phyloP scores from a whole-genome alignment of 2,113 vertebrate species.

The Chionis minor region DNA sequence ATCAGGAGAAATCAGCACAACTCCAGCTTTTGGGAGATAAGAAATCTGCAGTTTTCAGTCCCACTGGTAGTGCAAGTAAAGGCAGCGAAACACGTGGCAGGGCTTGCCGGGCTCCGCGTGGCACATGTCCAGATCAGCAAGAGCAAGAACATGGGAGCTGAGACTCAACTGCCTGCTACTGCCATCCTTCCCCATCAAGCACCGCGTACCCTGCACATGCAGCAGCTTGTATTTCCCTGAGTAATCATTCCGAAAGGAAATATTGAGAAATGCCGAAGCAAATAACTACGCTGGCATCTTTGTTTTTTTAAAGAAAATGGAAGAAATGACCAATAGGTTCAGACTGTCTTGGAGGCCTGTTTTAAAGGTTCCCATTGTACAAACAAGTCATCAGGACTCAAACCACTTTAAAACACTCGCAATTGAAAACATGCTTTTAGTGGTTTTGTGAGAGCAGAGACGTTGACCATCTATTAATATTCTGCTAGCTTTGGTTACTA shows the following conservation, averaged over 20 bases:
- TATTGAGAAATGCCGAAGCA: neutral
- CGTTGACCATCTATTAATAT: conserved; percentile 72
- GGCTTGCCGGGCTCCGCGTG: neutral
- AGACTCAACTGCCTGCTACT: neutral
- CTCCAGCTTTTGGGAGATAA: neutral
- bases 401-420: conserved; percentile 71
- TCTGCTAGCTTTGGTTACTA: conserved; percentile 64
- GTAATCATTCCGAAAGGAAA: neutral
- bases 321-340: conserved; percentile 25
- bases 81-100: rapidly evolving
- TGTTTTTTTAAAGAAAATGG: neutral
- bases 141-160: neutral
- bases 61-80: neutral
- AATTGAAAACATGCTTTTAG: conserved; percentile 72
- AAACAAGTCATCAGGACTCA: conserved; percentile 71
- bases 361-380: conserved; percentile 70
- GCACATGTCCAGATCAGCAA: neutral
- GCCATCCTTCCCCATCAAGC: neutral
- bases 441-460: conserved; percentile 66
- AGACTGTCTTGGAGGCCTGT: conserved; percentile 31
- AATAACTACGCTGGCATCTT: neutral
- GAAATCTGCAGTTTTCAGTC: neutral
- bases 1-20: neutral
- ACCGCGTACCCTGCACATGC: neutral
- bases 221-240: neutral